Conservation (phyloP, 2,888 invertebrate species). For the Idaea dimidiata region DNA sequence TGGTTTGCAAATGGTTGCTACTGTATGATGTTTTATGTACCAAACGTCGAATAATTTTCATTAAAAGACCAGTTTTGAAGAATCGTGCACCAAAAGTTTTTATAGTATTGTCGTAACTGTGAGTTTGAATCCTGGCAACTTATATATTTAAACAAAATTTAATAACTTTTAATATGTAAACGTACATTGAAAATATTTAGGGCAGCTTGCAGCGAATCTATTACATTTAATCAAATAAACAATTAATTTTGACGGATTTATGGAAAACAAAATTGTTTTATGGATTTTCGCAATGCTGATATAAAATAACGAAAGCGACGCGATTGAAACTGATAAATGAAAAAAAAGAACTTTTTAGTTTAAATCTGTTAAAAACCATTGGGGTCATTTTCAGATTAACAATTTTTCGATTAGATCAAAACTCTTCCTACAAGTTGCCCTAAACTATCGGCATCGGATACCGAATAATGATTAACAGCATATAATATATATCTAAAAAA, state of each 20-base stretch:
- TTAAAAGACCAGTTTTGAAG: slow-evolving; percentile 17
- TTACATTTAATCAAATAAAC: too few species aligned
- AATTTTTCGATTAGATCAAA: not conserved
- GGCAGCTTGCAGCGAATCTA: too few species aligned
- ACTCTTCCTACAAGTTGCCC: not conserved
- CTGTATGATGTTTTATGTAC: not conserved
- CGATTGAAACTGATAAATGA: too few species aligned
- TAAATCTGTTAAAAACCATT: too few species aligned
- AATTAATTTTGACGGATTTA: too few species aligned
- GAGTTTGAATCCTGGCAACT: not conserved
- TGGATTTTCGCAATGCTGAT: too few species aligned
- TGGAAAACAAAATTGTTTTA: too few species aligned
- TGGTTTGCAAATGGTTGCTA: slow-evolving; percentile 3
- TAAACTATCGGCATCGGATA: not conserved
- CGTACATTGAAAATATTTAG: too few species aligned
- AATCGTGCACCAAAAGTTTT: slow-evolving; percentile 25
- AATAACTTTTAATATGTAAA: too few species aligned
- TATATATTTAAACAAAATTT: not conserved
- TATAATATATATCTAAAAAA: not conserved
- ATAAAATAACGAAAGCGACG: too few species aligned
- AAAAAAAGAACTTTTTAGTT: too few species aligned
- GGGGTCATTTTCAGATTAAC: too few species aligned
- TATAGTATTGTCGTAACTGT: not conserved
- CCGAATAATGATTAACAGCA: not conserved
- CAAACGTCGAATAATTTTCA: not conserved